Base-by-base conservation (phyloP, 2,797 vertebrate genomes). In the Parauchenoglanis punctatus region DNA sequence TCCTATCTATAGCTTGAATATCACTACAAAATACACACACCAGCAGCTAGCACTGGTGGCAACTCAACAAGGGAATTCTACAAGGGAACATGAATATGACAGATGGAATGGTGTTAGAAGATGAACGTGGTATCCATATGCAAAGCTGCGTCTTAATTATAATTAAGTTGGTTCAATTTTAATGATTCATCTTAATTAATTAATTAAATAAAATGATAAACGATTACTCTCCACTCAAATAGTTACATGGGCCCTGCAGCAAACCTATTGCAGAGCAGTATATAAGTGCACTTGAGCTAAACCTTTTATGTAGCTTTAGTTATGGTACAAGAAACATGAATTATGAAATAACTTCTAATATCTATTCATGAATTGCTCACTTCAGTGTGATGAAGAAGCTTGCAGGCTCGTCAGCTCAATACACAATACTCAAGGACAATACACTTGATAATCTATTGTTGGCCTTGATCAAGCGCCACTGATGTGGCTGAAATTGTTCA, bases 231-330 rank as follows among this genome's bases (percentile, higher is more conserved):
- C 44, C 31, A 82, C 40, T 52, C 35, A 63, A 82, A 49, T 49
- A 28, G 10, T 82, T 49, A 17, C 15, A 20, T 65, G 40, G n/a
- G 59, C 65, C 58, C 40, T 44, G 59, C 59, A 65, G 40, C 59
- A 81, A 65, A 31, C n/a, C 46, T 35, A 49, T 31, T 83, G 46
- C 63, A 31, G 11, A 31, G n/a, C 13, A 46, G 18, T 68, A 35
- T 54, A 83, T 83, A 83, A 68, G 81, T 68, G 81, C 63, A 83
- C 81, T 83, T 83, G 63, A 54, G 46, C 81, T 54, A 54, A 83
- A 68, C n/a, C 11, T 31, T 68, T 83, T 6, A 54, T 0, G 15
- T 35, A 46, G 3, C 25, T 17, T 63, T 46, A 23, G 28, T n/a
- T 81, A 44, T 2, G 1, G n/a, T 81, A 61, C 12, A 46, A n/a